Evolutionary conservation across 2,113 vertebrate species (phyloP).

Genomic region (Thinocorus orbignyianus): DNA sequence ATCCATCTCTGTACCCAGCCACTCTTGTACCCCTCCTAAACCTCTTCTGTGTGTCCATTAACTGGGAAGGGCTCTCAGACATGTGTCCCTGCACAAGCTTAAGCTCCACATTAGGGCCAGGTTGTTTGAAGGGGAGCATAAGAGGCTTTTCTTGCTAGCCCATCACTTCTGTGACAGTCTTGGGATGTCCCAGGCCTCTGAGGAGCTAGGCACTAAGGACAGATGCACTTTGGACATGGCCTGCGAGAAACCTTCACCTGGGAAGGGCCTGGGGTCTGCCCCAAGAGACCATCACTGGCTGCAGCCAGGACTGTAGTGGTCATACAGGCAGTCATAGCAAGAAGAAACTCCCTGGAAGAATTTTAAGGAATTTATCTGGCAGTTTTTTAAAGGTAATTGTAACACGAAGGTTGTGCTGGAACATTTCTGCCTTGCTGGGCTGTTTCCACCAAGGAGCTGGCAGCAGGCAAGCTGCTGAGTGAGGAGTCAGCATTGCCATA

Average conservation of each 20-base stretch:
- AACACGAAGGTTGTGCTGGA: background rate
- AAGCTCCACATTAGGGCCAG: background rate
- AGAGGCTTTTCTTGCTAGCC: background rate
- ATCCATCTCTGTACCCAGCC: background rate
- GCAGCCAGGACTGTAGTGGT: fast-evolving
- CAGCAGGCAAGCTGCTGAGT: constrained; percentile 55
- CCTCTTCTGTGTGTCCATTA: background rate
- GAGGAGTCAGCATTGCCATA: constrained; percentile 46
- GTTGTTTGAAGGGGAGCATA: fast-evolving
- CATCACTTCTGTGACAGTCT: background rate
- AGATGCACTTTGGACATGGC: fast-evolving
- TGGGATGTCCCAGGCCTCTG: background rate
- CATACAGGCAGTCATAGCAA: background rate
- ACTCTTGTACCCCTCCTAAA: background rate
- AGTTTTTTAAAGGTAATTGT: constrained; percentile 15
- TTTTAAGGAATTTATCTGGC: constrained; percentile 15
- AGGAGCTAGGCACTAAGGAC: background rate
- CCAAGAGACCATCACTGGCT: fast-evolving
- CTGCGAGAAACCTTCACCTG: background rate
- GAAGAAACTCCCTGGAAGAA: background rate
- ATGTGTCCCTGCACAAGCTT: background rate
- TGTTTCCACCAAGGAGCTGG: background rate
- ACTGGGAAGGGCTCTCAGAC: background rate
- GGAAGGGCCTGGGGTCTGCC: background rate
- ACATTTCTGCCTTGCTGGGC: background rate